Percentiles rank a stretch among this genome's conserved stretches.
Evolutionary conservation across 2,113 vertebrate species (phyloP).

Genomic region (Eclectus roratus): DNA sequence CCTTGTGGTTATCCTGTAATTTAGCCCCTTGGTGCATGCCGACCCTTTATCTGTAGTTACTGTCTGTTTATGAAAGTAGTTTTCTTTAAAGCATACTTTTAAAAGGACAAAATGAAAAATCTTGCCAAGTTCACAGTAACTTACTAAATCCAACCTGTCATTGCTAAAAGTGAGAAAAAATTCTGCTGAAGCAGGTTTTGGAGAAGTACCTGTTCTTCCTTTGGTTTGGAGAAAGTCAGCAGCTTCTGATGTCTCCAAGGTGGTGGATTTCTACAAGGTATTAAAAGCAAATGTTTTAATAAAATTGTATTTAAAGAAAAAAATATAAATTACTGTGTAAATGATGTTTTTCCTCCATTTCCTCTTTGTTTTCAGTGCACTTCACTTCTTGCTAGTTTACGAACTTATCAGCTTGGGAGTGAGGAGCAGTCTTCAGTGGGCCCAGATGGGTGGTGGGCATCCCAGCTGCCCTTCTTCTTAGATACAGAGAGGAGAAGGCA

Average conservation of each 20-base stretch:
- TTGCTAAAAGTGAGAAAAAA: slow-evolving; percentile 13
- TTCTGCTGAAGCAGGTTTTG: slow-evolving; percentile 13
- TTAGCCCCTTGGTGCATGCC: slow-evolving; percentile 34
- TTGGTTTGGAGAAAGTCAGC: slow-evolving; percentile 18
- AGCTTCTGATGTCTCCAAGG: slow-evolving; percentile 10
- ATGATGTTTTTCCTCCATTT: not conserved
- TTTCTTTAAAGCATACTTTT: slow-evolving; percentile 22
- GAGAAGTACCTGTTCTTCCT: slow-evolving; percentile 16
- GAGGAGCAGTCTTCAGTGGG: not conserved
- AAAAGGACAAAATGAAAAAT: slow-evolving; percentile 20
- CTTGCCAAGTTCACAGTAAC: slow-evolving; percentile 18
- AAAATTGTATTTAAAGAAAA: slow-evolving; percentile 49
- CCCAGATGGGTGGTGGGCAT: not conserved
- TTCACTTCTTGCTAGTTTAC: not conserved
- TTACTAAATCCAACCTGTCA: slow-evolving; percentile 5
- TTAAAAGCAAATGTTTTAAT: slow-evolving; percentile 70
- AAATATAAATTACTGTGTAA: slow-evolving; percentile 4
- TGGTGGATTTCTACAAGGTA: slow-evolving; percentile 60
- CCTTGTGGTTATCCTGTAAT: slow-evolving; percentile 10
- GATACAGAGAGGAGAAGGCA: not conserved
- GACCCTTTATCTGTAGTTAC: not conserved
- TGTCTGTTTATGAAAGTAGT: not conserved
- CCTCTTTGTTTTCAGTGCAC: not conserved
- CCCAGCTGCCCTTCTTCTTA: not conserved
- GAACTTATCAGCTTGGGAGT: not conserved